Percentiles rank a stretch among this genome's conserved stretches.
Evolutionary conservation across 2,797 vertebrate species (phyloP).

Genomic region (Pachyuromys duprasi): DNA sequence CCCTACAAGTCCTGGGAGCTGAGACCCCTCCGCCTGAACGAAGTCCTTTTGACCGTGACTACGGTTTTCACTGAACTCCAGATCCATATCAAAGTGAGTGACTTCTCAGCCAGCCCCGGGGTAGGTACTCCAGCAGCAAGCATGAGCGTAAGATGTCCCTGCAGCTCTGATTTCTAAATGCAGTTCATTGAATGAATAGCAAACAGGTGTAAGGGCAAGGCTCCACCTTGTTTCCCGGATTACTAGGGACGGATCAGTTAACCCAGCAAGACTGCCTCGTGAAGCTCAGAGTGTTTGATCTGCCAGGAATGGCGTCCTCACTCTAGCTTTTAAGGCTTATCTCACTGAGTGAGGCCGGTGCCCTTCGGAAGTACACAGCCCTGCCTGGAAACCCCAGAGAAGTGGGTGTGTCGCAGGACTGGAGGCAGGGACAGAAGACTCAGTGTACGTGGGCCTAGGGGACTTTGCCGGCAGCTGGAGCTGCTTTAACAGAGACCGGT

Average conservation of each 20-base stretch:
- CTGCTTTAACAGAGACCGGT: background rate
- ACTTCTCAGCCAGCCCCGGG: background rate
- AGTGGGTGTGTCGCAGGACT: background rate
- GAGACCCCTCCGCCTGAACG: slow-evolving; percentile 87
- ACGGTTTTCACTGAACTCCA: slow-evolving; percentile 88
- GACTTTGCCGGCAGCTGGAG: background rate
- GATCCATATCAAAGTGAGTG: slow-evolving; percentile 91
- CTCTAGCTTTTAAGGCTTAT: background rate
- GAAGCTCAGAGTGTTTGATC: background rate
- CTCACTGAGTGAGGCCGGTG: background rate
- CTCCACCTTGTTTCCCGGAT: background rate
- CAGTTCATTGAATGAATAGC: background rate
- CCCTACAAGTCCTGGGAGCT: slow-evolving; percentile 94
- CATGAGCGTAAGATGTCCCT: background rate
- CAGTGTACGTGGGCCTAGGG: background rate
- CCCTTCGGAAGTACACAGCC: background rate
- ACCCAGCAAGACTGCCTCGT: background rate
- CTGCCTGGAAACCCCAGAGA: background rate
- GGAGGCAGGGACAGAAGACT: background rate
- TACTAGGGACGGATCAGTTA: background rate
- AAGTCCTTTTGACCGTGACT: slow-evolving; percentile 87
- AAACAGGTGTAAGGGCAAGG: background rate
- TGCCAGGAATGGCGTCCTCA: background rate
- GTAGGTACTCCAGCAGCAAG: background rate
- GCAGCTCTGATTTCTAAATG: background rate